These are phyloP conservation scores for Calliphora vicina DNA, from an alignment of 1,140 invertebrate species.

Conservation along the genomic window DNA sequence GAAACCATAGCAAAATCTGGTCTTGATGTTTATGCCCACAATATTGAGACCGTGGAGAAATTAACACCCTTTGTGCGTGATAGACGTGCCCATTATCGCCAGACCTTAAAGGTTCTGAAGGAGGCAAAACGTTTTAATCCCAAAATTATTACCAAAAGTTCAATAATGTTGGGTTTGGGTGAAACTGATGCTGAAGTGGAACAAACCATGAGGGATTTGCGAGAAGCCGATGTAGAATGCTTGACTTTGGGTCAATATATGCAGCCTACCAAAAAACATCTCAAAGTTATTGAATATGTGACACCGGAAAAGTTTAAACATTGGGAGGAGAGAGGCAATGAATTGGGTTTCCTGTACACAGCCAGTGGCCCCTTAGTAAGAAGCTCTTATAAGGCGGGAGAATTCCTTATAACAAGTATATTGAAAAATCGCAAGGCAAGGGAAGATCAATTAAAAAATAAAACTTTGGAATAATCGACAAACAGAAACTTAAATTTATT, in stretches of 20 bases:
- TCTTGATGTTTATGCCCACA: slow-evolving; percentile 95
- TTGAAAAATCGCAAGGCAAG: slow-evolving; percentile 66
- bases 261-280: slow-evolving; percentile 97
- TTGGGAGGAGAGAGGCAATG: slow-evolving; percentile 87
- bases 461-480: not conserved
- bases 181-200: slow-evolving; percentile 92
- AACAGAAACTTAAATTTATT: not conserved
- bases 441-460: not conserved
- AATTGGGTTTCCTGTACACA: slow-evolving; percentile 95
- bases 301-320: slow-evolving; percentile 93
- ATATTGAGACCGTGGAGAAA: slow-evolving; percentile 93
- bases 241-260: slow-evolving; percentile 99
- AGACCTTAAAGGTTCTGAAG: slow-evolving; percentile 84
- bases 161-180: slow-evolving; percentile 97
- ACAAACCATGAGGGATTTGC: slow-evolving; percentile 86
- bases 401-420: slow-evolving; percentile 87
- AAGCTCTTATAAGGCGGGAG: slow-evolving; percentile 97
- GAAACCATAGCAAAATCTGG: slow-evolving; percentile 81
- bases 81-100: slow-evolving; percentile 79
- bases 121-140: slow-evolving; percentile 83
- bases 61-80: slow-evolving; percentile 92
- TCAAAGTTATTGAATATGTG: slow-evolving; percentile 97
- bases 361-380: slow-evolving; percentile 97
- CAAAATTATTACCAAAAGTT: slow-evolving; percentile 94
- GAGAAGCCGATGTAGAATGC: slow-evolving; percentile 86